Evolutionary conservation across 2,888 invertebrate species (phyloP), one percentile per base, ranked within the genome.

Genomic region (Napeogenes inachia): DNA sequence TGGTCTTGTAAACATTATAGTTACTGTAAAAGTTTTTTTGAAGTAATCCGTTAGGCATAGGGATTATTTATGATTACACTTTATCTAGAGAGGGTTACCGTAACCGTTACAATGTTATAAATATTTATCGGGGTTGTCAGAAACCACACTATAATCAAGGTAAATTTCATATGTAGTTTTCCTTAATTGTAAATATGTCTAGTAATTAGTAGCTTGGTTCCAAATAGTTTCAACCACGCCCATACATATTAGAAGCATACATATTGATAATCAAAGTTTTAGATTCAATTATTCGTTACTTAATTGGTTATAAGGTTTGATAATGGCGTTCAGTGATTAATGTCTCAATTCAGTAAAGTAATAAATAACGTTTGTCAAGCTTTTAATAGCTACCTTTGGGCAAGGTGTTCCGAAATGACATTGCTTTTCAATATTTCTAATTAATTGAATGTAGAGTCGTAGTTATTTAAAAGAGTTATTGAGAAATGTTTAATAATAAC

Each of bases 291-390:
- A 30, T 50, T 6, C 12, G 30, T 50, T 50, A 50, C 30, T 50
- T 30, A 50, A 50, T 50, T 4, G 50, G 6, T 8, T 50, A 30
- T 50, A 50, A 30, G 50, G 30, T 30, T 8, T 30, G 8, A 30
- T 55, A 59, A 54, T 54, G 54, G 54, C 33, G 5, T 13, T n/a
- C n/a, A 33, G 45, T 65, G 60, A 67, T 67, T 63, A 55, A 67
- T 63, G 65, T 58, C 63, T 60, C 56, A 62, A 65, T 67, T 63
- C 59, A 54, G 38, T 60, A 60, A 53, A 38, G 65, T 56, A 57
- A 62, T 65, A 62, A 60, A 65, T 60, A 58, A 60, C 46, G 54
- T 42, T 56, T 65, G 65, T 67, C 67, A 59, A 59, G 33, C 57
- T 55, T 53, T 61, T 65, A 63, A 65, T 63, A 53, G 13, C 56